Evolutionary conservation across 1,140 invertebrate species (phyloP).

Genomic region (Xylocopa sonorina): DNA sequence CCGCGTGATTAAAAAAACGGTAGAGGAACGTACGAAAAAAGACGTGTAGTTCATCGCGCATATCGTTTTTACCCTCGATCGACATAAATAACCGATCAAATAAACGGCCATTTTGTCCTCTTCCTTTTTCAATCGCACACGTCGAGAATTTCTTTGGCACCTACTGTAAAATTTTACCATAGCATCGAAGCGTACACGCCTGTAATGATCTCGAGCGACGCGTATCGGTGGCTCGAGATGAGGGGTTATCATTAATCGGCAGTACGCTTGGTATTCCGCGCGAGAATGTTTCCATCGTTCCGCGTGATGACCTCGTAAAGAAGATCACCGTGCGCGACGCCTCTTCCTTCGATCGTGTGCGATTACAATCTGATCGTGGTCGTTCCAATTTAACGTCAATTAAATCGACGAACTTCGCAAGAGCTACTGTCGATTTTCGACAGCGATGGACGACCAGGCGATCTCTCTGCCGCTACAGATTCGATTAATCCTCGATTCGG

Average conservation of each 20-base stretch:
- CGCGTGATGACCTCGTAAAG: conserved; percentile 75
- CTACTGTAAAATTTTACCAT: background rate
- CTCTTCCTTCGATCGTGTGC: conserved; percentile 18
- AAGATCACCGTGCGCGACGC: conserved; percentile 44
- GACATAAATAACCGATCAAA: background rate
- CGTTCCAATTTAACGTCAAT: conserved; percentile 71
- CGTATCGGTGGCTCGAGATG: conserved; percentile 23
- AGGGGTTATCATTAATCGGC: conserved; percentile 54
- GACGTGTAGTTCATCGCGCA: background rate
- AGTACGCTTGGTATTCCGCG: conserved; percentile 71
- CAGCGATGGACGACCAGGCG: too few relatives aligned
- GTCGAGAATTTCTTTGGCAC: background rate
- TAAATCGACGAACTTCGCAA: conserved; percentile 60
- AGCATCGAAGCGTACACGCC: background rate
- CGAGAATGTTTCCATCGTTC: conserved; percentile 71
- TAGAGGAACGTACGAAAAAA: background rate
- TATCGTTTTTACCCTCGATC: background rate
- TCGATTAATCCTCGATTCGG: too few relatives aligned
- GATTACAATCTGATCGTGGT: conserved; percentile 57
- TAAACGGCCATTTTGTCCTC: background rate
- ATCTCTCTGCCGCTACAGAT: too few relatives aligned
- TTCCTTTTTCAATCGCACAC: background rate
- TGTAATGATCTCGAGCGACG: conserved; percentile 24
- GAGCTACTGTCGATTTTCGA: conserved; percentile 68
- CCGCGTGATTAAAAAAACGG: background rate